Percentiles rank a stretch among this genome's conserved stretches.
phyloP scores from a whole-genome alignment of 2,113 vertebrate genomes.

The Rattus norvegicus region GRCr8 NC_086024.1:17180501-17181000 shows the following conservation, averaged over 20 bases:
- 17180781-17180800: constrained; percentile 64
- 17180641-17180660: background rate
- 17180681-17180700: background rate
- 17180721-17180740: too few relatives aligned
- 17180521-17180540: background rate
- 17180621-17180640: background rate
- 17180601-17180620: background rate
- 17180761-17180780: background rate
- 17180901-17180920: background rate
- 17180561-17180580: background rate
- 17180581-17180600: too few relatives aligned
- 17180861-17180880: background rate
- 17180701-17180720: background rate
- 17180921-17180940: background rate
- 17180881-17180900: constrained; percentile 10
- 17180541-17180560: background rate
- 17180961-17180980: background rate
- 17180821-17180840: background rate
- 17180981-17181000: background rate
- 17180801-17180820: constrained; percentile 49
- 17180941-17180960: background rate
- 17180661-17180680: background rate
- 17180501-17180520: background rate
- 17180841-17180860: background rate
- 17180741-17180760: rapidly evolving